Conservation (phyloP, 2,888 invertebrate genomes). For the Mesopsocus fuscifrons region DNA sequence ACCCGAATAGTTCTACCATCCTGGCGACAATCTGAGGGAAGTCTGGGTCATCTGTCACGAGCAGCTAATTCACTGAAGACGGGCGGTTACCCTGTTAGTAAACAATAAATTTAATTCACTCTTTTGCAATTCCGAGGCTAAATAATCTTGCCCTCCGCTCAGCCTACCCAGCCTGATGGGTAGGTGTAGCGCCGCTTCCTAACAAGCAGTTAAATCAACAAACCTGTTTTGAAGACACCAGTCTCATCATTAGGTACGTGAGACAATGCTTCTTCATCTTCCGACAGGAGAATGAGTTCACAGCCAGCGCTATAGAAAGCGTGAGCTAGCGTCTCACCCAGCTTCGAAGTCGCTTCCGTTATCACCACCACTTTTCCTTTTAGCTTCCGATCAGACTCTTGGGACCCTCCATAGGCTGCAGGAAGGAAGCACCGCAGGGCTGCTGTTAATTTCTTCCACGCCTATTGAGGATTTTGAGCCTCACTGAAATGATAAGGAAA, state of each 20-base stretch:
- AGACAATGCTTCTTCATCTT: conserved; percentile 58
- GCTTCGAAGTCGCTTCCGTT: conserved; percentile 87
- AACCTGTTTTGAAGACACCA: conserved; percentile 36
- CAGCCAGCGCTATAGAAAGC: conserved; percentile 68
- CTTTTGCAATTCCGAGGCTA: too few species aligned
- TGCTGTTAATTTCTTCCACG: background rate
- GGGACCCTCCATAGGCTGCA: background rate
- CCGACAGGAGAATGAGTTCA: conserved; percentile 63
- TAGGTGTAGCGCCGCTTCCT: too few species aligned
- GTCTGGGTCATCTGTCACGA: conserved; percentile 48
- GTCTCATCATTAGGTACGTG: conserved; percentile 56
- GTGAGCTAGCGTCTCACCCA: conserved; percentile 82
- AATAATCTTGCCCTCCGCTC: too few species aligned
- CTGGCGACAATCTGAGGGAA: conserved; percentile 41
- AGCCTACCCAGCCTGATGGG: too few species aligned
- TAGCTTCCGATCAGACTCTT: conserved; percentile 9
- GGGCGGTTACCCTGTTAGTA: conserved; percentile 36
- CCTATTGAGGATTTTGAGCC: too few species aligned
- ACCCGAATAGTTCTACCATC: conserved; percentile 42
- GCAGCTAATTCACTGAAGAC: conserved; percentile 53
- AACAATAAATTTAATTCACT: too few species aligned
- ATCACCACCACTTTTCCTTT: conserved; percentile 62
- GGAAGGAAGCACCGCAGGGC: background rate
- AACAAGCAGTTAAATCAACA: too few species aligned
- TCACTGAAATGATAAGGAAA: too few species aligned